These are phyloP conservation scores for Meandrusa payeni DNA, from an alignment of 2,888 invertebrate species.

Conservation along the genomic window DNA sequence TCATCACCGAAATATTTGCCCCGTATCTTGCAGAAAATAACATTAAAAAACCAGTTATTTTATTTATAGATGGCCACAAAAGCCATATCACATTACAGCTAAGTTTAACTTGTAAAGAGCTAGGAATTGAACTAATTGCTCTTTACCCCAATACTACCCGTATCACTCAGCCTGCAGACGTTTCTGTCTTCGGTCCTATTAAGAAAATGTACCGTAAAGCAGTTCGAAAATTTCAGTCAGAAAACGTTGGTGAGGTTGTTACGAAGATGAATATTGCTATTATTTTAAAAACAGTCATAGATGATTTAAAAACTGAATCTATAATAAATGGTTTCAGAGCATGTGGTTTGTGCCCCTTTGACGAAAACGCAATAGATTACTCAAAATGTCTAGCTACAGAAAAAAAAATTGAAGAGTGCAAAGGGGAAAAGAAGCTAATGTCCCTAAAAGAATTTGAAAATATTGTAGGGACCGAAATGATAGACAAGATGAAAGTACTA, in stretches of 20 bases:
- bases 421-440: too few species aligned
- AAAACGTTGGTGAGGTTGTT: neutral
- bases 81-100: neutral
- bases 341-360: neutral
- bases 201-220: neutral
- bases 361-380: neutral
- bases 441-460: too few species aligned
- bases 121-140: neutral
- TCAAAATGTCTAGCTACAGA: neutral
- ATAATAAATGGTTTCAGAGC: neutral
- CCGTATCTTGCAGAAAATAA: slow-evolving; percentile 10
- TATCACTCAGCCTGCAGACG: neutral
- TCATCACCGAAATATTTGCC: slow-evolving; percentile 6
- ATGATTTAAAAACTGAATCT: neutral
- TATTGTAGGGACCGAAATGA: too few species aligned
- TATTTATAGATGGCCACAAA: neutral
- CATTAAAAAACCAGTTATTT: slow-evolving; percentile 18
- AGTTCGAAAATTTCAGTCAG: neutral
- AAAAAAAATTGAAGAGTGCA: too few species aligned
- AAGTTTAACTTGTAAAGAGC: neutral
- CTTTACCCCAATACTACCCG: neutral
- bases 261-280: neutral
- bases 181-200: neutral
- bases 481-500: too few species aligned
- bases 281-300: neutral